Conservation (phyloP, 2,797 vertebrate species). For the Lutjanus argentimaculatus region DNA sequence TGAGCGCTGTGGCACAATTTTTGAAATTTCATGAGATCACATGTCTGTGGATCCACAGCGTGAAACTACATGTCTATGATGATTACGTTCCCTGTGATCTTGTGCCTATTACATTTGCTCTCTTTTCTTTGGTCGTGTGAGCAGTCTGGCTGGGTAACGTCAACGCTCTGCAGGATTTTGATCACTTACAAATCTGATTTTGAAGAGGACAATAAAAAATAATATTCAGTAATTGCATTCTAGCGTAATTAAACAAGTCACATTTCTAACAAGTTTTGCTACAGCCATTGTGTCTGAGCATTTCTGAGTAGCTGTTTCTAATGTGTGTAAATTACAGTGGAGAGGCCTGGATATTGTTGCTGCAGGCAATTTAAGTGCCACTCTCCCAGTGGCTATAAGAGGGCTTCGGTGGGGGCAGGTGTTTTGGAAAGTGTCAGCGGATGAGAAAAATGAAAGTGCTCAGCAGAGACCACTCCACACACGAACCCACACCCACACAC, state of each 20-base stretch:
- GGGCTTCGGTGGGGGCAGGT: slow-evolving; percentile 53
- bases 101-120: neutral
- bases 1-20: neutral
- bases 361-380: slow-evolving; percentile 66
- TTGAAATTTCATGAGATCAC: slow-evolving; percentile 11
- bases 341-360: slow-evolving; percentile 51
- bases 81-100: neutral
- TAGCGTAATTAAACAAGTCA: slow-evolving; percentile 20
- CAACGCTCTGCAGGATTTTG: slow-evolving; percentile 1
- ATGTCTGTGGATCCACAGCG: neutral
- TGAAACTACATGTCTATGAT: slow-evolving; percentile 7
- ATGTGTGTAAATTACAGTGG: slow-evolving; percentile 57
- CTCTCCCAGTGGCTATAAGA: slow-evolving; percentile 49
- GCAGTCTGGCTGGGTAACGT: neutral
- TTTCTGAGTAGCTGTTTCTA: slow-evolving; percentile 46
- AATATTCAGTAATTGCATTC: neutral
- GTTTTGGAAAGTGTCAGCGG: slow-evolving; percentile 62
- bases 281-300: slow-evolving; percentile 17
- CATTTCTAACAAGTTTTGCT: neutral
- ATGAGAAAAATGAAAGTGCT: slow-evolving; percentile 58
- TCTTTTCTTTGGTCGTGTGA: neutral
- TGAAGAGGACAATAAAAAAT: neutral
- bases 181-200: neutral
- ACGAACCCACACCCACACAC: slow-evolving; percentile 21
- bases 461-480: slow-evolving; percentile 48